Percentiles rank a stretch among this genome's conserved stretches.
phyloP scores from a whole-genome alignment of 2,888 invertebrate genomes.

The Synanthedon andrenaeformis region DNA sequence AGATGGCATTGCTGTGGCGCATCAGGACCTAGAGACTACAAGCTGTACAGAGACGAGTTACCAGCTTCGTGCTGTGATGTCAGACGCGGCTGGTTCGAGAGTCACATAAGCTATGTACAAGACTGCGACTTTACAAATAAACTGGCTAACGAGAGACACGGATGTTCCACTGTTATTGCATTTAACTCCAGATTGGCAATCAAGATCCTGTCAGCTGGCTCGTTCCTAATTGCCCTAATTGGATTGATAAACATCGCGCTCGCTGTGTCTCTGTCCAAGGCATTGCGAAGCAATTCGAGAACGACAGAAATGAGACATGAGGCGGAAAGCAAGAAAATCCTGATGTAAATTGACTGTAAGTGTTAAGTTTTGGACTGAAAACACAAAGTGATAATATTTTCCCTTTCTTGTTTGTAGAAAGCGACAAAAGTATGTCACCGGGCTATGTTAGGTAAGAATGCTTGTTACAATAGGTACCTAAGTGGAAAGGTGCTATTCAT shows the following conservation, averaged over 20 bases:
- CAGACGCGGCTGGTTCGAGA: slow-evolving; percentile 44
- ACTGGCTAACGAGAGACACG: slow-evolving; percentile 52
- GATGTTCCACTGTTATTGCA: slow-evolving; percentile 44
- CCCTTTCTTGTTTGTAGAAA: slow-evolving; percentile 2
- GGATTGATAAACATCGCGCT: slow-evolving; percentile 31
- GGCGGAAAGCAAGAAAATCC: slow-evolving; percentile 51
- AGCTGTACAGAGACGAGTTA: slow-evolving; percentile 45
- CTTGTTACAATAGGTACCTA: no score
- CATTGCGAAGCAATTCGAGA: slow-evolving; percentile 27
- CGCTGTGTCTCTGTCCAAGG: slow-evolving; percentile 29
- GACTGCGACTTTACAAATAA: slow-evolving; percentile 56
- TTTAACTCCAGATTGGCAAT: slow-evolving; percentile 46
- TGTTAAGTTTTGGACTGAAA: not conserved
- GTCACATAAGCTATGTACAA: slow-evolving; percentile 32
- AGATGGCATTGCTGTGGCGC: slow-evolving; percentile 57
- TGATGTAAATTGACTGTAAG: slow-evolving; percentile 19
- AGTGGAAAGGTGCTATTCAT: no score
- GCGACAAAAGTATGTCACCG: not conserved
- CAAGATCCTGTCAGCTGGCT: slow-evolving; percentile 34
- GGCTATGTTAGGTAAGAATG: not conserved
- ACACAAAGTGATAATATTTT: not conserved
- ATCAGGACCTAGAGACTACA: slow-evolving; percentile 50
- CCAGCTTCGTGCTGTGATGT: slow-evolving; percentile 55
- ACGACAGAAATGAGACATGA: slow-evolving; percentile 31
- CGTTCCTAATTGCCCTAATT: slow-evolving; percentile 39